phyloP scores from a whole-genome alignment of 2,888 invertebrate species.

The Slavum lentiscoides region DNA sequence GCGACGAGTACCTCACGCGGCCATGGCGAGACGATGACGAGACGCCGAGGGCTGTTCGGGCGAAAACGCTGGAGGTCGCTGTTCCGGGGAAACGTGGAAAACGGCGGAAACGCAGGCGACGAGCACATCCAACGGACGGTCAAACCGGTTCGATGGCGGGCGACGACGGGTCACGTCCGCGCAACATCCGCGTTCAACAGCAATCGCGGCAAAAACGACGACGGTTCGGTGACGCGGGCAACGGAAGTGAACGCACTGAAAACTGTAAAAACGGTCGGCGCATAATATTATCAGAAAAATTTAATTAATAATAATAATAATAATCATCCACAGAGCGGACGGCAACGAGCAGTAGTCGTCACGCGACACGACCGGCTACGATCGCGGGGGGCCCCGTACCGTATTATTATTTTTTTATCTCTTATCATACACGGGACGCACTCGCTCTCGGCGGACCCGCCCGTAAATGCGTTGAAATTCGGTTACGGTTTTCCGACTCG shows the following conservation, averaged over 20 bases:
- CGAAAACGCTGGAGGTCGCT: too few relatives aligned
- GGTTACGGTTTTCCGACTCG: background rate
- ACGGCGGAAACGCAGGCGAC: too few relatives aligned
- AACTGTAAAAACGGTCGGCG: background rate
- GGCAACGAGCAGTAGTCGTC: too few relatives aligned
- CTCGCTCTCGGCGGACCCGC: constrained; percentile 36
- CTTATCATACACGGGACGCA: constrained; percentile 34
- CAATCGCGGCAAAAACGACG: too few relatives aligned
- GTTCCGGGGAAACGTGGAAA: too few relatives aligned
- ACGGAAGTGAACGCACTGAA: background rate
- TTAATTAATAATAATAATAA: too few relatives aligned
- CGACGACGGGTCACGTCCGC: background rate
- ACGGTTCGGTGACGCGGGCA: background rate
- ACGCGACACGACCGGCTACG: constrained; percentile 28
- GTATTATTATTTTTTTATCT: constrained; percentile 27
- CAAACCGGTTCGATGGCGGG: constrained; percentile 23
- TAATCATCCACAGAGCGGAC: too few relatives aligned
- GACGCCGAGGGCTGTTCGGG: too few relatives aligned
- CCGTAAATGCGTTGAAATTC: constrained; percentile 37
- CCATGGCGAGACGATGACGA: background rate
- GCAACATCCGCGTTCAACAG: constrained; percentile 7
- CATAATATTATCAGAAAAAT: too few relatives aligned
- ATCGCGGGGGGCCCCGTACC: constrained; percentile 10
- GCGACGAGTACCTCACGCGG: background rate
- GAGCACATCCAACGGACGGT: constrained; percentile 7